Evolutionary conservation across 2,113 vertebrate species (phyloP).

Genomic region (Thermophis baileyi): DNA sequence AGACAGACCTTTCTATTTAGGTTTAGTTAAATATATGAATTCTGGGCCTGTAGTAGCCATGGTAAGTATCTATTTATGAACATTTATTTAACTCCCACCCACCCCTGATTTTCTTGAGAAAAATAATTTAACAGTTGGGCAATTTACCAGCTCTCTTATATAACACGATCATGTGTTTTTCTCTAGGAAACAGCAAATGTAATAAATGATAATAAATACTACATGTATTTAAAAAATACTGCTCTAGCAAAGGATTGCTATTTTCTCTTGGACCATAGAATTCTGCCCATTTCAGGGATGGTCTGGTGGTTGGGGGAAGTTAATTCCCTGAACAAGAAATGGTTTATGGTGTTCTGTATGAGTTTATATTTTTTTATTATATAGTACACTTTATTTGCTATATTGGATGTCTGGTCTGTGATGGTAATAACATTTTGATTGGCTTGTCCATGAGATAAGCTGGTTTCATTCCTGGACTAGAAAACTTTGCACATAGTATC

Average conservation of each 20-base stretch:
- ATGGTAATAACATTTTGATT: neutral
- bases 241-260: neutral
- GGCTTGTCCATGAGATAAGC: neutral
- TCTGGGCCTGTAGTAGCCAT: conserved; percentile 86
- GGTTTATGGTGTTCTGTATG: neutral
- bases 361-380: neutral
- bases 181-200: neutral
- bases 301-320: neutral
- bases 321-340: neutral
- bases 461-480: neutral
- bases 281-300: neutral
- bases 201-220: neutral
- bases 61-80: conserved; percentile 64
- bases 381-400: neutral
- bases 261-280: neutral
- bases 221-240: neutral
- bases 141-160: neutral
- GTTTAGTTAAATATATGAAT: conserved; percentile 82
- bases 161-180: neutral
- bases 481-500: neutral
- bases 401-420: neutral
- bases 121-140: neutral
- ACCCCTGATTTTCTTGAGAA: neutral
- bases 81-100: neutral
- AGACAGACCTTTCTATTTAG: conserved; percentile 77